Evolutionary conservation across 2,888 invertebrate species (phyloP).

Genomic region (Stenichneumon culpator): DNA sequence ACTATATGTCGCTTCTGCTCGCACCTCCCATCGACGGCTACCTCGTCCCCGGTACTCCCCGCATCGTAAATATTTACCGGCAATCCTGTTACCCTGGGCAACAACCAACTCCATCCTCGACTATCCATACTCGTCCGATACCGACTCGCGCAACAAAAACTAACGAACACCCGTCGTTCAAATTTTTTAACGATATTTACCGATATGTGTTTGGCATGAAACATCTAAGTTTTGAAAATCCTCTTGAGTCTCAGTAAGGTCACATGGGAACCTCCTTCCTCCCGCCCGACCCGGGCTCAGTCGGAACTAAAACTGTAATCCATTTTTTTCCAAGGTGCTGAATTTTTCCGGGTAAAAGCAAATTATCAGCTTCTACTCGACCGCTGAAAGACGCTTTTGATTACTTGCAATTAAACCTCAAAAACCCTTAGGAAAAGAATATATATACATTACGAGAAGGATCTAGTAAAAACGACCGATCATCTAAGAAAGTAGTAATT

Average conservation of each 20-base stretch:
- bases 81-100: background rate
- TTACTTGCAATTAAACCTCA: too few relatives aligned
- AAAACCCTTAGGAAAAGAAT: too few relatives aligned
- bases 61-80: constrained; percentile 38
- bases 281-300: too few relatives aligned
- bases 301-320: too few relatives aligned
- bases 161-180: background rate
- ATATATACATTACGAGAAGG: too few relatives aligned
- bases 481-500: too few relatives aligned
- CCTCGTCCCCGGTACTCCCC: background rate
- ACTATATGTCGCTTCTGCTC: background rate
- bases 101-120: constrained; percentile 2
- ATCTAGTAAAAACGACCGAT: too few relatives aligned
- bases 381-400: too few relatives aligned
- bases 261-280: background rate
- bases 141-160: background rate
- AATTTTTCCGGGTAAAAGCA: too few relatives aligned
- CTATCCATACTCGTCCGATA: background rate
- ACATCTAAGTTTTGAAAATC: background rate
- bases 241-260: background rate
- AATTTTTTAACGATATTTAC: background rate
- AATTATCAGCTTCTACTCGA: too few relatives aligned
- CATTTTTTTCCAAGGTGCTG: too few relatives aligned
- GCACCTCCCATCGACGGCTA: background rate
- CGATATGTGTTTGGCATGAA: background rate